Conservation (phyloP, 2,888 invertebrate genomes). For the Steinernema scapterisci region DNA sequence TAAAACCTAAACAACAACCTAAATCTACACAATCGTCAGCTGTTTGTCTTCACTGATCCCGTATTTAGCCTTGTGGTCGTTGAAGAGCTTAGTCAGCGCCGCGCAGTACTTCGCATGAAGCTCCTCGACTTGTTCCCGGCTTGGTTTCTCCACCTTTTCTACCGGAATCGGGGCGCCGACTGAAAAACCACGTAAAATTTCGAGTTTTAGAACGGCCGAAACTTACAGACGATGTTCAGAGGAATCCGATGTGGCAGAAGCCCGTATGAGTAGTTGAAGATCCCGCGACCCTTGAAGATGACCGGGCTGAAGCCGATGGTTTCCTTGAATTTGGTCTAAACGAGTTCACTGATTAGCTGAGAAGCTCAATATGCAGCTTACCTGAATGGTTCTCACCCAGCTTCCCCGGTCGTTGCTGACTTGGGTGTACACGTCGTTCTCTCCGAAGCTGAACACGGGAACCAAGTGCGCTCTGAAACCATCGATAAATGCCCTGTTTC, state of each 20-base stretch:
- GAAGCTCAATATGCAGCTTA: background rate
- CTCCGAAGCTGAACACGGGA: constrained; percentile 69
- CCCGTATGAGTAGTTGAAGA: constrained; percentile 88
- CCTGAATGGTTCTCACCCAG: constrained; percentile 49
- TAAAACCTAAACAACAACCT: too few species aligned
- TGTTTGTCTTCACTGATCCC: constrained; percentile 56
- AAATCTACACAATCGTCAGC: constrained; percentile 47
- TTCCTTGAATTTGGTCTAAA: constrained; percentile 53
- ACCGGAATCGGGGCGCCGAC: constrained; percentile 80
- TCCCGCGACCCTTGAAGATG: constrained; percentile 75
- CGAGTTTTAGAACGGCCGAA: too few species aligned
- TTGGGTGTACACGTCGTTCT: constrained; percentile 67
- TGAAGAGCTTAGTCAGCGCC: constrained; percentile 78
- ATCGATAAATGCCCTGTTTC: background rate
- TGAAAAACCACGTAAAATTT: too few species aligned
- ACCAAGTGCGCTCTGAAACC: constrained; percentile 62
- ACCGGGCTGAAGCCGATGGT: constrained; percentile 67
- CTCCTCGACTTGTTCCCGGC: constrained; percentile 77
- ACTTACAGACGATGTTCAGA: constrained; percentile 79
- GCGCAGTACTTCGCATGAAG: constrained; percentile 79
- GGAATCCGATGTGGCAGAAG: constrained; percentile 80
- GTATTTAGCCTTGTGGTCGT: constrained; percentile 81
- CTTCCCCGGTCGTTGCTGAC: constrained; percentile 48
- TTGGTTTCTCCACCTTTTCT: constrained; percentile 73
- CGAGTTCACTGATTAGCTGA: too few species aligned